A percentile compares a stretch with the other conserved stretches of the same genome.
Evolutionary conservation across 2,888 invertebrate genomes (phyloP).

Genomic region (Phrixothrix hirtus): DNA sequence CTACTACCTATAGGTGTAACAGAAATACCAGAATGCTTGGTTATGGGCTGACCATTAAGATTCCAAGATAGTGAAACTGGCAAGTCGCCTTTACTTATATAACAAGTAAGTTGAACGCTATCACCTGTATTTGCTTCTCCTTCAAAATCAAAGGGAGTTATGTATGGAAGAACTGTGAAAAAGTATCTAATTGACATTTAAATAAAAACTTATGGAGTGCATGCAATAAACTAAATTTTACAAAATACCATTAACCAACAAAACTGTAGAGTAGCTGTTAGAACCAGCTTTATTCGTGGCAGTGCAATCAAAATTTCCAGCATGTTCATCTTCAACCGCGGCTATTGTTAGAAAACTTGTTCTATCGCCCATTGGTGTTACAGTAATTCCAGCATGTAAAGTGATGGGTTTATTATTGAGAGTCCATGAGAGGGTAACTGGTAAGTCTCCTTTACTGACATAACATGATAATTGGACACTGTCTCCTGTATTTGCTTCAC

Average conservation of each 20-base stretch:
- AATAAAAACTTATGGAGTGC: constrained; percentile 1
- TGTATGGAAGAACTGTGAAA: constrained; percentile 63
- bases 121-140: constrained; percentile 71
- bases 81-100: constrained; percentile 70
- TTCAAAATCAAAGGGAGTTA: constrained; percentile 69
- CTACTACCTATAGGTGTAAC: constrained; percentile 56
- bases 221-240: too few relatives aligned
- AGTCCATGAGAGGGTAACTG: constrained; percentile 75
- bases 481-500: constrained; percentile 67
- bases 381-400: constrained; percentile 58
- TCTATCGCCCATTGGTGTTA: constrained; percentile 57
- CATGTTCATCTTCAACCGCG: constrained; percentile 66
- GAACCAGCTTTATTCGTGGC: constrained; percentile 70
- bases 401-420: constrained; percentile 69
- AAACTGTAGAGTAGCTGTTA: constrained; percentile 63
- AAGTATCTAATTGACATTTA: not conserved
- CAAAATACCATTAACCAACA: constrained; percentile 69
- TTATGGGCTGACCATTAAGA: constrained; percentile 65
- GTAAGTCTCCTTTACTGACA: constrained; percentile 72
- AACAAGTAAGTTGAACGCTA: constrained; percentile 66
- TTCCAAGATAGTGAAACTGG: constrained; percentile 74
- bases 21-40: constrained; percentile 55
- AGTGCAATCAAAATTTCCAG: constrained; percentile 72
- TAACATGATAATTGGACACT: constrained; percentile 70
- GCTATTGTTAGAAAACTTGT: constrained; percentile 63